Percentiles rank a stretch among this genome's conserved stretches.
These are phyloP conservation scores for Agonopterix heracliana DNA, from an alignment of 2,888 invertebrate species.

Conservation along the genomic window DNA sequence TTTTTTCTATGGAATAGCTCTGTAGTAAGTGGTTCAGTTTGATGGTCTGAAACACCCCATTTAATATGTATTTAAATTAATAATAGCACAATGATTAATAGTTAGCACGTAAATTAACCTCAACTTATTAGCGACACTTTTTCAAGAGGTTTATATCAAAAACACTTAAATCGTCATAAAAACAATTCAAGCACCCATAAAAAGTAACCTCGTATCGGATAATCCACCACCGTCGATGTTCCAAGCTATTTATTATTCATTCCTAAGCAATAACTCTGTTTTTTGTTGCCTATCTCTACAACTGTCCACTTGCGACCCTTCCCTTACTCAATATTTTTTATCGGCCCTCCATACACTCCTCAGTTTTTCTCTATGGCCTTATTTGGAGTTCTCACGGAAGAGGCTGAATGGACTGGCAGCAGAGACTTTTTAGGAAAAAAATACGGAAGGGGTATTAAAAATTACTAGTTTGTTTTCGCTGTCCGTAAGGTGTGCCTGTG, in stretches of 20 bases:
- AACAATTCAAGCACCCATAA: no score
- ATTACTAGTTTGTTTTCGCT: constrained; percentile 64
- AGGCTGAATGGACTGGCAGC: constrained; percentile 56
- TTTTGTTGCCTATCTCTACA: constrained; percentile 38
- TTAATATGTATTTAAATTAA: no score
- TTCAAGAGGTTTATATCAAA: no score
- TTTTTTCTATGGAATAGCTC: no score
- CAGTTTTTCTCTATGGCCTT: constrained; percentile 57
- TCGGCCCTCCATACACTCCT: constrained; percentile 33
- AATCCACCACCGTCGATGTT: neutral
- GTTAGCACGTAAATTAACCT: no score
- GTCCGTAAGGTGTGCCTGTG: constrained; percentile 64
- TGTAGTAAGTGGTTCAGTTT: no score
- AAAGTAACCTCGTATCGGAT: neutral
- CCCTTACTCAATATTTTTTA: constrained; percentile 49
- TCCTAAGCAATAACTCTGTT: constrained; percentile 50
- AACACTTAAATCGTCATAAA: no score
- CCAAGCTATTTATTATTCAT: constrained; percentile 52
- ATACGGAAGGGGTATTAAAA: constrained; percentile 71
- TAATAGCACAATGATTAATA: no score
- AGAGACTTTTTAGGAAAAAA: constrained; percentile 43
- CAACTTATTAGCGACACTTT: no score
- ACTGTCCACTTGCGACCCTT: constrained; percentile 68
- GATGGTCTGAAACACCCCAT: no score
- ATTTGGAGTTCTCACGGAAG: constrained; percentile 72